Conservation (phyloP, 2,113 vertebrate genomes). For the Halichoeres trimaculatus region DNA sequence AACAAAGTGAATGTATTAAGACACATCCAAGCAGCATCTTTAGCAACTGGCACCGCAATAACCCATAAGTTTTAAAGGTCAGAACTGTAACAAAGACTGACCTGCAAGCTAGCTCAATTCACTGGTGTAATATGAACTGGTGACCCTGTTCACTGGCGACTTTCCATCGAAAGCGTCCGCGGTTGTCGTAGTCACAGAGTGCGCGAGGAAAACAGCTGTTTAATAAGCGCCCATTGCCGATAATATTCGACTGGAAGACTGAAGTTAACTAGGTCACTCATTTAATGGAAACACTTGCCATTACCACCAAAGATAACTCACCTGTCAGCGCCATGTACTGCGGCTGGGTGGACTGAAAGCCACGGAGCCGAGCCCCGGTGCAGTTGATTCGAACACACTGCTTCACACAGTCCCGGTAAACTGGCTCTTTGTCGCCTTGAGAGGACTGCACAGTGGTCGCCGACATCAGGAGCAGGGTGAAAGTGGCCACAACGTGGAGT, state of each 20-base stretch:
- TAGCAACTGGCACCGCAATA: not conserved
- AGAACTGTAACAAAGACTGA: not conserved
- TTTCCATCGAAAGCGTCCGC: too few species aligned
- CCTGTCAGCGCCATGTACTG: conserved; percentile 94
- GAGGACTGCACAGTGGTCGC: conserved; percentile 79
- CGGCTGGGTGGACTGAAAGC: conserved; percentile 91
- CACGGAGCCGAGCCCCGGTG: conserved; percentile 87
- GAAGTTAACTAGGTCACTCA: too few species aligned
- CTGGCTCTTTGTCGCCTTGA: conserved; percentile 94
- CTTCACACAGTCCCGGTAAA: conserved; percentile 93
- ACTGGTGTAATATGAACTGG: too few species aligned
- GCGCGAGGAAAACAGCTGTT: too few species aligned
- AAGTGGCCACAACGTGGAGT: conserved; percentile 68
- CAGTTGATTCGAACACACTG: conserved; percentile 92
- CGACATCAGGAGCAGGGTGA: conserved; percentile 68
- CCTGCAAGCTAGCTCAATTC: too few species aligned
- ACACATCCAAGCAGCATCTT: not conserved
- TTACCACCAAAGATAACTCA: conserved; percentile 48
- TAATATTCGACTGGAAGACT: too few species aligned
- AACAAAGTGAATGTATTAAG: not conserved
- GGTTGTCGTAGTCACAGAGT: too few species aligned
- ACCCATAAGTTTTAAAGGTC: not conserved
- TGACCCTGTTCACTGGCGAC: too few species aligned
- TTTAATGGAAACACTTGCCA: conserved; percentile 5
- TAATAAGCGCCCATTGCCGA: too few species aligned